phyloP scores from a whole-genome alignment of 1,140 invertebrate species.

The Pseudomyrmex dendroicus region DNA sequence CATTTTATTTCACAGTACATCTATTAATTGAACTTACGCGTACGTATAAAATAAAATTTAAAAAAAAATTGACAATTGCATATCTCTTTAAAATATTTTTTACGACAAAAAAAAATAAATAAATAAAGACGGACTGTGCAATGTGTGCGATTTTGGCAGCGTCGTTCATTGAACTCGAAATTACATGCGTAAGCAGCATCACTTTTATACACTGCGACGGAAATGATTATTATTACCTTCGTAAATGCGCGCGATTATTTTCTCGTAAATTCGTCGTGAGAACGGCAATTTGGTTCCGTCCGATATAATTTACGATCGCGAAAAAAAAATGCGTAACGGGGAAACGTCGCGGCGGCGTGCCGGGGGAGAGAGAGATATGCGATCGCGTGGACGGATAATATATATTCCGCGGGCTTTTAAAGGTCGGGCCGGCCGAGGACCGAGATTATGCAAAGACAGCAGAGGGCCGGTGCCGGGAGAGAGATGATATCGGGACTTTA shows the following conservation, averaged over 20 bases:
- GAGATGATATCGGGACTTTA: constrained; percentile 46
- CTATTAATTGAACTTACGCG: background rate
- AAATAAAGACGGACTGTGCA: background rate
- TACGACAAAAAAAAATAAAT: no score
- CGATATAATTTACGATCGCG: constrained; percentile 49
- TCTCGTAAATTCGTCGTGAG: constrained; percentile 39
- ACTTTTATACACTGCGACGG: constrained; percentile 27
- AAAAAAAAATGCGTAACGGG: constrained; percentile 49
- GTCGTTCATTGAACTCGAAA: constrained; percentile 29
- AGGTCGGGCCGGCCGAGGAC: constrained; percentile 24
- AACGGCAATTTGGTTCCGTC: constrained; percentile 41
- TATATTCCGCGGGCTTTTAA: constrained; percentile 76
- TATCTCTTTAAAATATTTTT: background rate
- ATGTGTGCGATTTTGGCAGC: background rate
- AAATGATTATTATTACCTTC: constrained; percentile 61
- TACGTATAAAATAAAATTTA: background rate
- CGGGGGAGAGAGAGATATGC: constrained; percentile 4
- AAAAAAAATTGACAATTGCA: background rate
- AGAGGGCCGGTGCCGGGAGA: constrained; percentile 28
- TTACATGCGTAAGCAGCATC: constrained; percentile 34
- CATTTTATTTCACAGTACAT: background rate
- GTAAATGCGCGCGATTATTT: constrained; percentile 51
- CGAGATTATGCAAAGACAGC: constrained; percentile 53
- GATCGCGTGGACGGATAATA: constrained; percentile 70
- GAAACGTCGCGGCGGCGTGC: constrained; percentile 35